These are phyloP conservation scores for Papilio machaon DNA, from an alignment of 1,140 invertebrate species.

Conservation along the genomic window DNA sequence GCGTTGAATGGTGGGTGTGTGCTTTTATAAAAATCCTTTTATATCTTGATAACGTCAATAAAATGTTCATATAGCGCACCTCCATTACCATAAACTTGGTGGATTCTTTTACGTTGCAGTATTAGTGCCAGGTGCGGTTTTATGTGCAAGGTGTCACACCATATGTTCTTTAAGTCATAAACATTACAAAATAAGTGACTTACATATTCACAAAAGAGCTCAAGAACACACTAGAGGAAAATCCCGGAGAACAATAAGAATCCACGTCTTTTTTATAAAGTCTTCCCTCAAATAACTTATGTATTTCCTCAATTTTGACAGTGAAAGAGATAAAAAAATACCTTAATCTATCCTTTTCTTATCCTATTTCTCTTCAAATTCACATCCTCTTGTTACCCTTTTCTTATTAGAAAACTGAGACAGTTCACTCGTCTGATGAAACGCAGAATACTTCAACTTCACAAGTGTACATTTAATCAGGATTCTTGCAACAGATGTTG, in stretches of 20 bases:
- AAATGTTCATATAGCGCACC: constrained; percentile 1
- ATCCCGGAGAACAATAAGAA: neutral
- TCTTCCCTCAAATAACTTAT: too few species aligned
- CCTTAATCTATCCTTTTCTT: too few species aligned
- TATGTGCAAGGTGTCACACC: neutral
- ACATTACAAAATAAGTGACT: neutral
- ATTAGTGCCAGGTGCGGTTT: constrained; percentile 8
- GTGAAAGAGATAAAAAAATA: too few species aligned
- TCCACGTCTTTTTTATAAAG: too few species aligned
- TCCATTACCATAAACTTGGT: constrained; percentile 15
- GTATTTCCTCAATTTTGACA: too few species aligned
- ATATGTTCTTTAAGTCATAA: constrained; percentile 1
- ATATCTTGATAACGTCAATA: constrained; percentile 22
- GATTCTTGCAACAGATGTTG: neutral
- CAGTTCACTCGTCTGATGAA: neutral
- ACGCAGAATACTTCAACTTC: neutral
- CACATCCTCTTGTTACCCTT: neutral
- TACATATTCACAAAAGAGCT: neutral
- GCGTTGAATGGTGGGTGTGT: constrained; percentile 18
- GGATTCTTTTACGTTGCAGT: constrained; percentile 16
- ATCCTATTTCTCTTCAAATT: too few species aligned
- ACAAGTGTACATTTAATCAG: neutral
- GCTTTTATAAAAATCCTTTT: constrained; percentile 22
- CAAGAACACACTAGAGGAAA: neutral
- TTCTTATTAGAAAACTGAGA: neutral